A percentile compares a stretch with the other conserved stretches of the same genome.
Evolutionary conservation across 2,113 vertebrate genomes (phyloP).

Genomic region (Pycnonotus jocosus): DNA sequence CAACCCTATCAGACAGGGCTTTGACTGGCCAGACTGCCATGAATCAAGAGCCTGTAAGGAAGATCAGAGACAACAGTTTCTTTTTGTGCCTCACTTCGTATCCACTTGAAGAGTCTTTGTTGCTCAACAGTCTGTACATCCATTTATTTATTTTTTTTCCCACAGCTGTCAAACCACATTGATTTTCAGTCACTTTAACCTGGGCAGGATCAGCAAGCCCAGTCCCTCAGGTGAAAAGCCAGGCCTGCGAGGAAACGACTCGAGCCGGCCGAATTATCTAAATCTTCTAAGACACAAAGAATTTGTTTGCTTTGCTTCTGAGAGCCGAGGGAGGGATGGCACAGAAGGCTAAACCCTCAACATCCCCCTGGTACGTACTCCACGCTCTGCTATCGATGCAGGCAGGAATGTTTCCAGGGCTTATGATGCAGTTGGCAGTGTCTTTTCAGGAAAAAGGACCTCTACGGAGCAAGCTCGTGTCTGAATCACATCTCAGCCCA

Average conservation of each 20-base stretch:
- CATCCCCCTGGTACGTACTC: not conserved
- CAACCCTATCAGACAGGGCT: not conserved
- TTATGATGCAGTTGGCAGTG: not conserved
- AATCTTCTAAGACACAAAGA: conserved; percentile 8
- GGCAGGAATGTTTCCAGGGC: not conserved
- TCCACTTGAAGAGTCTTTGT: not conserved
- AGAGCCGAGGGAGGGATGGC: conserved; percentile 24
- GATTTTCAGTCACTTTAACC: conserved; percentile 72
- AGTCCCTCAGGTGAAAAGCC: conserved; percentile 58
- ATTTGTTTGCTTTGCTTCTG: conserved; percentile 40
- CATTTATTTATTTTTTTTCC: not conserved
- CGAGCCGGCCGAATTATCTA: not conserved
- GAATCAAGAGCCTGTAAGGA: not conserved
- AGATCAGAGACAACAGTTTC: not conserved
- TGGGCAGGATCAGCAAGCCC: conserved; percentile 47
- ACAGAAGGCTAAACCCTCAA: conserved; percentile 42
- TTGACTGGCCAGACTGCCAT: not conserved
- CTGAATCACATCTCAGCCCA: conserved; percentile 42
- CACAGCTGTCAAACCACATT: conserved; percentile 63
- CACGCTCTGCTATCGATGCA: not conserved
- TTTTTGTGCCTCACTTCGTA: not conserved
- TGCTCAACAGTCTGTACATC: not conserved
- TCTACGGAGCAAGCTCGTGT: not conserved
- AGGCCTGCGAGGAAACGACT: conserved; percentile 12
- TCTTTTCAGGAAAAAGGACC: not conserved